Conservation (phyloP, 2,113 vertebrate species). For the Hystrix brachyura region DNA sequence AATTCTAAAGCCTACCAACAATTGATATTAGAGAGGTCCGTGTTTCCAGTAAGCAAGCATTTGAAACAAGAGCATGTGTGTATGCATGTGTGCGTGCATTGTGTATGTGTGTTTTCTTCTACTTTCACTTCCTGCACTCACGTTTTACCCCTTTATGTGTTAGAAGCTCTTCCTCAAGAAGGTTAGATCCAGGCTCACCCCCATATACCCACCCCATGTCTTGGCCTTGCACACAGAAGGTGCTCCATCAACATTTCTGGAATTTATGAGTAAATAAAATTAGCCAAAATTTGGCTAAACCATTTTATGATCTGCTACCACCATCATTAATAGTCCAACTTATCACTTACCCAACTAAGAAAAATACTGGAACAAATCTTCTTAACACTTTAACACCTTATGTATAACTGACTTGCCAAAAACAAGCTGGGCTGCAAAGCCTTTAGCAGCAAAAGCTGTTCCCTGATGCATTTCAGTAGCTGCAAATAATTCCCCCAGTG, state of each 20-base stretch:
- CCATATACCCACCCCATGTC: neutral
- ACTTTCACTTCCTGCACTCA: conserved; percentile 41
- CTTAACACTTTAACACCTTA: conserved; percentile 78
- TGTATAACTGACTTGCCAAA: conserved; percentile 76
- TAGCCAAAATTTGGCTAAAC: conserved; percentile 73
- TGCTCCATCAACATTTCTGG: conserved; percentile 34
- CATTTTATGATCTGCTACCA: conserved; percentile 69
- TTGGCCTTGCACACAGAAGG: neutral
- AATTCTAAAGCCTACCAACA: conserved; percentile 43
- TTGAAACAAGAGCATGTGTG: neutral
- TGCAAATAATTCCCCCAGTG: conserved; percentile 25
- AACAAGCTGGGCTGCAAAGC: conserved; percentile 56
- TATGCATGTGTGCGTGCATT: no score
- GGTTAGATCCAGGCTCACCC: neutral
- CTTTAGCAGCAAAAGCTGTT: conserved; percentile 55
- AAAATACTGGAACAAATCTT: conserved; percentile 74
- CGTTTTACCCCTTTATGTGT: neutral
- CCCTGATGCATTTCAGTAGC: neutral
- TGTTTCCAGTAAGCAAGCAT: neutral
- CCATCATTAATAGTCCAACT: conserved; percentile 63
- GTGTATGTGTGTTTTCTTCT: neutral
- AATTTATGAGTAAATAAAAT: conserved; percentile 76
- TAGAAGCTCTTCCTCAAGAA: neutral
- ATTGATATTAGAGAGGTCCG: conserved; percentile 43
- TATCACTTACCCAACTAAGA: conserved; percentile 73